These are phyloP conservation scores for Laothoe populi DNA, from an alignment of 2,888 invertebrate genomes.

Conservation along the genomic window DNA sequence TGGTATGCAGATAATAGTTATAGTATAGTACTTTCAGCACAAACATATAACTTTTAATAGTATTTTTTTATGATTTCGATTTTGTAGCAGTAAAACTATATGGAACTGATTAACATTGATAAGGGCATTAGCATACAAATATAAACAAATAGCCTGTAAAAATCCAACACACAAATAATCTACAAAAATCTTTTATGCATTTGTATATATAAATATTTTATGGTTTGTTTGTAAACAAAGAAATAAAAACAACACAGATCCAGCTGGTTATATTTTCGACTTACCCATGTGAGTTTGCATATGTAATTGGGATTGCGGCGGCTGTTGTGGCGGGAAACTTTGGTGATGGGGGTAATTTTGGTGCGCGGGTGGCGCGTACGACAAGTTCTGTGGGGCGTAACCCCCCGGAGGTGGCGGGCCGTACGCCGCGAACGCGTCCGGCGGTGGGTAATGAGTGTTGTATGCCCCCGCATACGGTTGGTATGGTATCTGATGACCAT, in stretches of 20 bases:
- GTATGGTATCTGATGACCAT: slow-evolving; percentile 82
- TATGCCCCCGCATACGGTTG: slow-evolving; percentile 81
- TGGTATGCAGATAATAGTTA: too few species aligned
- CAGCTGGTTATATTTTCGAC: slow-evolving; percentile 29
- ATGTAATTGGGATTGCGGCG: slow-evolving; percentile 72
- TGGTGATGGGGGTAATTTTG: slow-evolving; percentile 82
- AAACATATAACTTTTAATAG: too few species aligned
- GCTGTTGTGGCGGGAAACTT: slow-evolving; percentile 77
- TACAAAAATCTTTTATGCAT: background rate
- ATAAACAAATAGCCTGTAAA: background rate
- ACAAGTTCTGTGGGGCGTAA: slow-evolving; percentile 78
- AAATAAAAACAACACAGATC: slow-evolving; percentile 34
- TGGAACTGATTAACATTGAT: too few species aligned
- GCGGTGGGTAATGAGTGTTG: slow-evolving; percentile 81
- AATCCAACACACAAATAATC: slow-evolving; percentile 10
- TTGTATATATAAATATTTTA: slow-evolving; percentile 5
- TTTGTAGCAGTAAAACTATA: too few species aligned
- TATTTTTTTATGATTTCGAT: too few species aligned
- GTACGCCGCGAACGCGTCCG: slow-evolving; percentile 79
- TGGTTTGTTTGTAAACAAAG: slow-evolving; percentile 28
- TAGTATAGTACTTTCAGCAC: too few species aligned
- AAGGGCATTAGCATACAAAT: too few species aligned
- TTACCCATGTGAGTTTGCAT: slow-evolving; percentile 82
- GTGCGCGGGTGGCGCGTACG: slow-evolving; percentile 81
- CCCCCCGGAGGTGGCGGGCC: slow-evolving; percentile 79